phyloP scores from a whole-genome alignment of 2,113 vertebrate species.

The Notothenia rossii region DNA sequence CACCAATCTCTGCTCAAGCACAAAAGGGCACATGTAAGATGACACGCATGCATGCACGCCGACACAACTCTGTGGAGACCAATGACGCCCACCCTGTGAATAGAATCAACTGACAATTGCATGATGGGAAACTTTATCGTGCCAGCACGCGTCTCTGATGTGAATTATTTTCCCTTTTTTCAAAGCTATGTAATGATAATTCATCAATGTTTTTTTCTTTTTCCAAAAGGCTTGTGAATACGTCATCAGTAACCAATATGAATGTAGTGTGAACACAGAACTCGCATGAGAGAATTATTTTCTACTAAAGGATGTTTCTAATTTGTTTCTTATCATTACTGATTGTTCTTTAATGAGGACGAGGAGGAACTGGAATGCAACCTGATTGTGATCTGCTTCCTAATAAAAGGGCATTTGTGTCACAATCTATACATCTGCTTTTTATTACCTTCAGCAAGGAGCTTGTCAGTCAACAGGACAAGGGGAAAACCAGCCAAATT shows the following conservation, averaged over 20 bases:
- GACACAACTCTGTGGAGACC: slow-evolving; percentile 70
- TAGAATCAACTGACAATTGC: slow-evolving; percentile 79
- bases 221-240: slow-evolving; percentile 78
- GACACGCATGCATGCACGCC: slow-evolving; percentile 81
- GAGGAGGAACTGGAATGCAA: slow-evolving; percentile 79
- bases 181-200: slow-evolving; percentile 61
- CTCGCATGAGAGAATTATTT: slow-evolving; percentile 86
- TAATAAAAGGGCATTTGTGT: slow-evolving; percentile 83
- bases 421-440: slow-evolving; percentile 48
- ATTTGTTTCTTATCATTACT: slow-evolving; percentile 81
- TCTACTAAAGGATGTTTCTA: slow-evolving; percentile 85
- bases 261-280: slow-evolving; percentile 83
- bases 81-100: slow-evolving; percentile 77
- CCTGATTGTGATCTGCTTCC: slow-evolving; percentile 84
- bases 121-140: slow-evolving; percentile 81
- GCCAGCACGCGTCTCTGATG: slow-evolving; percentile 81
- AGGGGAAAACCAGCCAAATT: no score
- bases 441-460: background rate
- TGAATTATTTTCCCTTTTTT: slow-evolving; percentile 41
- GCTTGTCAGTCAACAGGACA: no score
- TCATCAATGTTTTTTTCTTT: slow-evolving; percentile 52
- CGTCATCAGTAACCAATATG: slow-evolving; percentile 73
- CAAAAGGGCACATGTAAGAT: slow-evolving; percentile 78
- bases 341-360: slow-evolving; percentile 76
- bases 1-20: slow-evolving; percentile 78